phyloP scores from a whole-genome alignment of 2,888 invertebrate species.

The Autographa gamma region DNA sequence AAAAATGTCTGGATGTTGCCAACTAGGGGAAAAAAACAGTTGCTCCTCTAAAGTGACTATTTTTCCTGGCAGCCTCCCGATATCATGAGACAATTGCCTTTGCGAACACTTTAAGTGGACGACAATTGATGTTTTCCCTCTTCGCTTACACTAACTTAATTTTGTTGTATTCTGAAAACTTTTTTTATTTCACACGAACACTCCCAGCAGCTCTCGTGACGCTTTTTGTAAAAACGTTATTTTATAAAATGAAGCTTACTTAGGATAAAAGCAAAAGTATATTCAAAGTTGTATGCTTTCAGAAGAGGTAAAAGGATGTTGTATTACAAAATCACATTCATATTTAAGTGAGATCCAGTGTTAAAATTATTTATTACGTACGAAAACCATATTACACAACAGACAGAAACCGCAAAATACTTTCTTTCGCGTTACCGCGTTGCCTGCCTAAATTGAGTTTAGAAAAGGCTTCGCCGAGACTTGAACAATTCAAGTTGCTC shows the following conservation, averaged over 20 bases:
- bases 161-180: conserved; percentile 66
- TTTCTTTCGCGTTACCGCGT: conserved; percentile 15
- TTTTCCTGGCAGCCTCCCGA: conserved; percentile 85
- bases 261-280: conserved; percentile 16
- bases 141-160: conserved; percentile 67
- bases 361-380: background rate
- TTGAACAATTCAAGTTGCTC: conserved; percentile 48
- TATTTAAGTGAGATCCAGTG: background rate
- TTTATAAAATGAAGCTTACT: conserved; percentile 12
- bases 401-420: conserved; percentile 34
- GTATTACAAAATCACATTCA: background rate
- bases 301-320: background rate
- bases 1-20: conserved; percentile 87
- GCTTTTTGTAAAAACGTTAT: conserved; percentile 13
- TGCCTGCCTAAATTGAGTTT: conserved; percentile 32
- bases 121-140: conserved; percentile 79
- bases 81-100: conserved; percentile 85
- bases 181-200: conserved; percentile 43
- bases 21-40: conserved; percentile 85
- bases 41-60: conserved; percentile 84
- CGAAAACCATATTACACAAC: conserved; percentile 7
- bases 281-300: conserved; percentile 1
- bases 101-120: conserved; percentile 80
- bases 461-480: conserved; percentile 32
- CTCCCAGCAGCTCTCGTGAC: conserved; percentile 12